A percentile compares a stretch with the other conserved stretches of the same genome.
These are phyloP conservation scores for Epinephelus awoara DNA, from an alignment of 2,797 vertebrate genomes.

Conservation along the genomic window DNA sequence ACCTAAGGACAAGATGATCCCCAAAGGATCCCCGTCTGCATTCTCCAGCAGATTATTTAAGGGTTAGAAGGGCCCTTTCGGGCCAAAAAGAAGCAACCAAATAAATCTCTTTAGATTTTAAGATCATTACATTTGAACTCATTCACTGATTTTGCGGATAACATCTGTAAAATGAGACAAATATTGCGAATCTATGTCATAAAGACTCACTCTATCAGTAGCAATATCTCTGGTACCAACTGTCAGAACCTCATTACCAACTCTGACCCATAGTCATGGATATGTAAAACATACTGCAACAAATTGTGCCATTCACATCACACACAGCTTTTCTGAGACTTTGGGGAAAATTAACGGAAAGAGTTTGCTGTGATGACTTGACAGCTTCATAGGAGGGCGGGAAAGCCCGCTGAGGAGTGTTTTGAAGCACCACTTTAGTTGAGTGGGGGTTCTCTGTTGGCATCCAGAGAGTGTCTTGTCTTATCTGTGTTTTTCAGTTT, in stretches of 20 bases:
- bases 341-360: slow-evolving; percentile 18
- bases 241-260: not conserved
- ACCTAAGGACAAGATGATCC: too few species aligned
- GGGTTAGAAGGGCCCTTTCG: too few species aligned
- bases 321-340: slow-evolving; percentile 21
- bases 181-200: too few species aligned
- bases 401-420: slow-evolving; percentile 39
- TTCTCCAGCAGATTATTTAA: too few species aligned
- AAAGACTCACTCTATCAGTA: too few species aligned
- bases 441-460: slow-evolving; percentile 38
- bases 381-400: slow-evolving; percentile 35
- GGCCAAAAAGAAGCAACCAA: too few species aligned
- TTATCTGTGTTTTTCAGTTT: slow-evolving; percentile 39
- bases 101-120: too few species aligned
- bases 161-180: too few species aligned
- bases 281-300: slow-evolving; percentile 24
- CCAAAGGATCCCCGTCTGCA: too few species aligned
- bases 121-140: too few species aligned
- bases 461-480: slow-evolving; percentile 11
- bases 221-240: not conserved
- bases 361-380: slow-evolving; percentile 42
- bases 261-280: slow-evolving; percentile 16
- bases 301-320: slow-evolving; percentile 25
- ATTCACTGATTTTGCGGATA: too few species aligned
- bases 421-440: slow-evolving; percentile 45